phyloP scores from a whole-genome alignment of 2,113 vertebrate species.

The Sinocyclocheilus grahami region DNA sequence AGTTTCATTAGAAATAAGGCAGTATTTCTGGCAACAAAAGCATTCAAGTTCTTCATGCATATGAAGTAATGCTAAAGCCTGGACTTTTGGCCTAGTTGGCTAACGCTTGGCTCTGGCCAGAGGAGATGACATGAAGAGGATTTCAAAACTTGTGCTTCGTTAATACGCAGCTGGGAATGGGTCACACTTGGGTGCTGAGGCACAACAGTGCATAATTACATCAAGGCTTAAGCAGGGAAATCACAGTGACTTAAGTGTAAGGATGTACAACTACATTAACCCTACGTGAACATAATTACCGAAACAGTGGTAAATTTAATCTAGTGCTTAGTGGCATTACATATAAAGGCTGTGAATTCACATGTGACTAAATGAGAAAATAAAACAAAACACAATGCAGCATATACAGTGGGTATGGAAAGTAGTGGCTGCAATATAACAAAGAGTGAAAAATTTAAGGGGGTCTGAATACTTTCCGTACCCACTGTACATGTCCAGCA shows the following conservation, averaged over 20 bases:
- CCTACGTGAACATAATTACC: neutral
- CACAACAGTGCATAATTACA: conserved; percentile 30
- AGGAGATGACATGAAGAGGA: neutral
- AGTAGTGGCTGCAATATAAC: no score
- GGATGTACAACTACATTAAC: neutral
- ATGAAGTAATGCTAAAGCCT: conserved; percentile 32
- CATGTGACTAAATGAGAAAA: neutral
- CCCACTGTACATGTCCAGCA: no score
- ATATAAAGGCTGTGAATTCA: neutral
- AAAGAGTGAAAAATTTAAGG: no score
- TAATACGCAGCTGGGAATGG: conserved; percentile 12
- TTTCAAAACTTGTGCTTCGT: conserved; percentile 37
- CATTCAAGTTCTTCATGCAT: conserved; percentile 7
- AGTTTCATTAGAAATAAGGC: conserved; percentile 1
- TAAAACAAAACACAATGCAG: neutral
- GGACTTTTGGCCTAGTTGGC: conserved; percentile 26
- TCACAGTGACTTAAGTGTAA: conserved; percentile 25
- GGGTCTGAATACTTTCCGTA: no score
- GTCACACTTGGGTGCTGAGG: conserved; percentile 5
- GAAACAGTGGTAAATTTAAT: neutral
- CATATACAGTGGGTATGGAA: neutral
- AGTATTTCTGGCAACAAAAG: conserved; percentile 27
- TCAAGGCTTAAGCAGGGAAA: conserved; percentile 22
- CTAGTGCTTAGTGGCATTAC: neutral
- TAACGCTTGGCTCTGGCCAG: neutral